These are phyloP conservation scores for Zaprionus kolodkinae DNA, from an alignment of 1,140 invertebrate species.

Conservation along the genomic window DNA sequence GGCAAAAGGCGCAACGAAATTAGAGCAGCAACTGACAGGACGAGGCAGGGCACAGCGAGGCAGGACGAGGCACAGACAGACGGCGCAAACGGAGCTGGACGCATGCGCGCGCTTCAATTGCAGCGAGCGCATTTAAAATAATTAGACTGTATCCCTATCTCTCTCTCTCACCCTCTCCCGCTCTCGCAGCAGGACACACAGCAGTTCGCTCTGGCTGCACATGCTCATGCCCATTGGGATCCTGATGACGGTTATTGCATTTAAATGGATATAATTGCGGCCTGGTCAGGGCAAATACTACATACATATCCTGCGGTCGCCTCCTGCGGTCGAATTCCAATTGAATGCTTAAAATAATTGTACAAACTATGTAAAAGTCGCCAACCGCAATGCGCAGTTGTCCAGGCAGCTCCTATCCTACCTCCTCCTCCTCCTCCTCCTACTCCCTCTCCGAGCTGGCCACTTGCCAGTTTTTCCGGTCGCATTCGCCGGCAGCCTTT, in stretches of 20 bases:
- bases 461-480: conserved; percentile 70
- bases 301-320: conserved; percentile 62
- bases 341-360: conserved; percentile 82
- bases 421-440: neutral
- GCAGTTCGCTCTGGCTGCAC: conserved; percentile 6
- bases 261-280: conserved; percentile 80
- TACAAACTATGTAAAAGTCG: conserved; percentile 69
- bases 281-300: conserved; percentile 15
- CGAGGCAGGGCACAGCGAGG: conserved; percentile 3
- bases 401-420: neutral
- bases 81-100: conserved; percentile 19
- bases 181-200: neutral
- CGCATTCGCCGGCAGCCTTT: conserved; percentile 39
- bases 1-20: conserved; percentile 68
- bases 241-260: conserved; percentile 79
- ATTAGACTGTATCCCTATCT: conserved; percentile 50
- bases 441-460: neutral
- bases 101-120: conserved; percentile 78
- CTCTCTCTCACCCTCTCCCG: neutral
- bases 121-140: conserved; percentile 69
- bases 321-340: conserved; percentile 71
- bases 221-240: conserved; percentile 25
- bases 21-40: conserved; percentile 58
- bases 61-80: neutral
- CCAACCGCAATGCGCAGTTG: conserved; percentile 81